Base-by-base conservation (phyloP, 2,888 invertebrate genomes). In the Eupeodes latifasciatus region DNA sequence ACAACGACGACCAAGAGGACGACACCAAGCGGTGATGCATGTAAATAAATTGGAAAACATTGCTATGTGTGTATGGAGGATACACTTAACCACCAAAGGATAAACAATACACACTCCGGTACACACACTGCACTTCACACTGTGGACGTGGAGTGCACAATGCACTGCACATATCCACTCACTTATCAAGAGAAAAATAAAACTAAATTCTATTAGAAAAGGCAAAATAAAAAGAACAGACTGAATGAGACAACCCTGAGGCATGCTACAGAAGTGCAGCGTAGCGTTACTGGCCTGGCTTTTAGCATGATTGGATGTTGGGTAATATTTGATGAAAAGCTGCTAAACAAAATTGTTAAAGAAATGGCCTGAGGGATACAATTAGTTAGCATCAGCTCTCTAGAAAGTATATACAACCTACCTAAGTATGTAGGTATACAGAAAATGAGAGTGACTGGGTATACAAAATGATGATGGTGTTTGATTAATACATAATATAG, bases 1-100 rank as follows among this genome's bases (percentile, higher is more conserved):
- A 66, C 80, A 51, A 59, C 61, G 36, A 27, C 61, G 14, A 59
- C 59, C 9, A 59, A n/a, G n/a, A 36, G 47, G 7, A 72, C 55
- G 34, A 67, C 57, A 36, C 61, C 71, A 85, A 78, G 88, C 85
- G 88, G 62, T 85, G 88, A 85, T 88, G 85, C 88, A 88, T 88
- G 88, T 88, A 88, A 88, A 88, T 88, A 85, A 88, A 88, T 88
- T 85, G 77, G 78, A 85, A 85, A 62, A 57, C 53, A 72, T 71
- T 57, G 64, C 53, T 80, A 84, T 84, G 66, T 81, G 62, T 69
- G 74, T 79, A 81, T 85, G 49, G 62, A 64, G 57, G 34, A 71
- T 62, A 69, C 51, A 67, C 81, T 67, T 72, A 69, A 83, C 62
- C 67, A 69, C 59, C 62, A 55, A 57, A 16, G 12, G 27, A 34